Conservation (phyloP, 2,888 invertebrate genomes). For the Drosophila paramelanica region DNA sequence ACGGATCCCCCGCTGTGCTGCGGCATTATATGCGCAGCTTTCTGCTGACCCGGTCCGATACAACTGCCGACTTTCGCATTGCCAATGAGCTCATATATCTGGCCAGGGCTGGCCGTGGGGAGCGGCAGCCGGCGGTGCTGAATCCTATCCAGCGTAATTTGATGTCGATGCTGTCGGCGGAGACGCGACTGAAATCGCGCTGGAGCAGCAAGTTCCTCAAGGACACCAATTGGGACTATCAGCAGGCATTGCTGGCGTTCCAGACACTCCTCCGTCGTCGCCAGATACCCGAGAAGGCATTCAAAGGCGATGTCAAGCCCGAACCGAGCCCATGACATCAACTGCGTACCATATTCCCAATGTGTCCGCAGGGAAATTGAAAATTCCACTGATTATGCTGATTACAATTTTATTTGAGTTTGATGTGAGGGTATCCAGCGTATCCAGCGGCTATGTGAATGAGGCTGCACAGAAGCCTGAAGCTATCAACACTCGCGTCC, state of each 20-base stretch:
- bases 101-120: slow-evolving; percentile 14
- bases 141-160: slow-evolving; percentile 24
- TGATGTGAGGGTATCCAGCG: slow-evolving; percentile 26
- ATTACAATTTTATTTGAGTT: slow-evolving; percentile 71
- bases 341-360: slow-evolving; percentile 23
- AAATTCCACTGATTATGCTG: slow-evolving; percentile 73
- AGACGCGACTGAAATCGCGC: slow-evolving; percentile 34
- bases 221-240: slow-evolving; percentile 55
- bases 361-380: slow-evolving; percentile 54
- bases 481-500: too few species aligned
- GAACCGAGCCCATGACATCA: slow-evolving; percentile 19
- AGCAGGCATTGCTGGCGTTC: slow-evolving; percentile 46
- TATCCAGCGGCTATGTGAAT: neutral
- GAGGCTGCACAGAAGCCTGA: neutral
- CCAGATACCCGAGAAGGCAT: slow-evolving; percentile 40
- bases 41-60: slow-evolving; percentile 21
- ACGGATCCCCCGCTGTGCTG: neutral
- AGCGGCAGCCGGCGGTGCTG: neutral
- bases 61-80: slow-evolving; percentile 38
- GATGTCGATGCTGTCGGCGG: slow-evolving; percentile 18
- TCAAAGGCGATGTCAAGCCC: slow-evolving; percentile 8
- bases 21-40: slow-evolving; percentile 45
- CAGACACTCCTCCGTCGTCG: slow-evolving; percentile 15
- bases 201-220: slow-evolving; percentile 43
- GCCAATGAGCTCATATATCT: slow-evolving; percentile 47